Base-by-base conservation (phyloP, 1,140 invertebrate species). In the Drosophila simulans region DNA sequence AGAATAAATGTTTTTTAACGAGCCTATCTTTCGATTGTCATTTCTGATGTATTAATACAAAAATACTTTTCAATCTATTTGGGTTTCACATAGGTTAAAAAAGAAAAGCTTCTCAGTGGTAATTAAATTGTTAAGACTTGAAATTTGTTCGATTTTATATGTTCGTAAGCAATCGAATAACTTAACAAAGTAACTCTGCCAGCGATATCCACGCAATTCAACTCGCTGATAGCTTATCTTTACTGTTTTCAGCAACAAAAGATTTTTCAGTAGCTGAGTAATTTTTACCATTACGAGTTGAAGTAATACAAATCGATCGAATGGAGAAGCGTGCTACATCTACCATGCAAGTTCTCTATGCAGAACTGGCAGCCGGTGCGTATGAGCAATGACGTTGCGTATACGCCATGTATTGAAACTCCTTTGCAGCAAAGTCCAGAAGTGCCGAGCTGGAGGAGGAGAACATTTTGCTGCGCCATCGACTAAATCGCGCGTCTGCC, bases 381-480 rank as follows among this genome's bases (percentile, higher is more conserved):
- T 89, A 84, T 68, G 52, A 52, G 39, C 51, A 46, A 77, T 65
- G 11, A n/a, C 0, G 1, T 48, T 57, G 20, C 51, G 35, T 27
- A 70, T 69, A 49, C 43, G 8, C 35, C 39, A 3, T 22, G 22
- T 22, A 15, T 1, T 22, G 0, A 7, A 22, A 2, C 0, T 20
- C 43, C 1, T 58, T 56, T 5, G 34, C n/a, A 91, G 90, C 68
- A 2, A 91, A 91, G 42, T 69, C 85, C 0, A 53, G 71, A 46
- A 90, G 64, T 59, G 53, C 45, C 1, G 70, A 72, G 10, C 48
- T 91, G 35, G 85, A 80, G 43, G 91, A 92, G 35, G 91, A 92
- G n/a, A 92, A 91, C 71, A 46, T 86, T 20, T 35, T 84, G 27
- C 57, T 92, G 48, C 78, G 77, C 13, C 79, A 92, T 52, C 63